Conservation (phyloP, 2,797 vertebrate species). For the Alfaro cultratus region DNA sequence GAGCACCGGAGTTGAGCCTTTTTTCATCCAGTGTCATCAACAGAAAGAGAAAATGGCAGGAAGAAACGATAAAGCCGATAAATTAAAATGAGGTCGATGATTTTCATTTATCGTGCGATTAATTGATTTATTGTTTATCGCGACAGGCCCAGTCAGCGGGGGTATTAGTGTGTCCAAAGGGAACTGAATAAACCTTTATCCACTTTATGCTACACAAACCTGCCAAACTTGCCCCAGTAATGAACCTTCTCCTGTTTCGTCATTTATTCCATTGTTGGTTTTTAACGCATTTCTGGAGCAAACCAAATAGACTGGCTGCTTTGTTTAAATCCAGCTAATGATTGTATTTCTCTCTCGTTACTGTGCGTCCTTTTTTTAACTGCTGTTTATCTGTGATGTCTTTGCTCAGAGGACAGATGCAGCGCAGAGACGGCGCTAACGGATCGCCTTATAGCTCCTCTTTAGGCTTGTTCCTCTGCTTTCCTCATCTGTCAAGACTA, state of each 20-base stretch:
- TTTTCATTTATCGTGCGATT: no score
- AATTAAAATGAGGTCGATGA: no score
- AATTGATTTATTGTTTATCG: no score
- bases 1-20: no score
- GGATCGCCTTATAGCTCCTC: conserved; percentile 52
- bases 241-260: conserved; percentile 32
- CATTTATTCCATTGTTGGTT: conserved; percentile 34
- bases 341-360: conserved; percentile 69
- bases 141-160: conserved; percentile 15
- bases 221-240: conserved; percentile 27
- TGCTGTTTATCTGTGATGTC: conserved; percentile 54
- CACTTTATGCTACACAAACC: conserved; percentile 49
- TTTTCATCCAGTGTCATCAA: no score
- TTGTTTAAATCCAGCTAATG: conserved; percentile 64
- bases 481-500: conserved; percentile 24
- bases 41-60: no score
- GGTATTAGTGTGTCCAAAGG: conserved; percentile 56
- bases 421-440: conserved; percentile 22
- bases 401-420: conserved; percentile 30
- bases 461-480: conserved; percentile 17
- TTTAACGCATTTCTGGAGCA: conserved; percentile 40
- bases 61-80: no score
- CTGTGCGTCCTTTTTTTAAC: conserved; percentile 44
- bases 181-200: conserved; percentile 41
- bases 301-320: conserved; percentile 36